These are phyloP conservation scores for Trichosurus vulpecula DNA, from an alignment of 2,797 vertebrate species.

Conservation along the genomic window DNA sequence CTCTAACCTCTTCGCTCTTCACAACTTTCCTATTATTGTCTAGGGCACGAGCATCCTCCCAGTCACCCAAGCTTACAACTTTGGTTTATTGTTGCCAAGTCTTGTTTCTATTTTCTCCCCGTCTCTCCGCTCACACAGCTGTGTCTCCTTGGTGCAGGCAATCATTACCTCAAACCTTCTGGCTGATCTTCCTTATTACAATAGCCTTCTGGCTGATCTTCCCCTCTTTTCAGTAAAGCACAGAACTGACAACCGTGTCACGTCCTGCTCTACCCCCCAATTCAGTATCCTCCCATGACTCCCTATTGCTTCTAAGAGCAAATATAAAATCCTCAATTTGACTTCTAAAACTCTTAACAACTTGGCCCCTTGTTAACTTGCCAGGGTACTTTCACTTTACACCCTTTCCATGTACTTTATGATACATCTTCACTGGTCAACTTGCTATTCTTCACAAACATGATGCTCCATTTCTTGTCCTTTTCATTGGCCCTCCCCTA, in stretches of 20 bases:
- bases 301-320: background rate
- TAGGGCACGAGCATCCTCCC: background rate
- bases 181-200: background rate
- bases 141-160: background rate
- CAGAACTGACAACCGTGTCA: background rate
- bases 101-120: background rate
- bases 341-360: background rate
- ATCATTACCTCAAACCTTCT: background rate
- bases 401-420: background rate
- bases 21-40: background rate
- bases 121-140: background rate
- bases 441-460: background rate
- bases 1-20: background rate
- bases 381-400: background rate
- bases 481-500: background rate
- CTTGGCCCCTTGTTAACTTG: background rate
- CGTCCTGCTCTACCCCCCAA: background rate
- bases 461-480: background rate
- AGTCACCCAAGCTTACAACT: background rate
- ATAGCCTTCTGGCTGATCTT: too few species aligned
- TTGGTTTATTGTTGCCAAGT: background rate
- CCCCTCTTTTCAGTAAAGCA: background rate
- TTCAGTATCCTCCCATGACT: background rate
- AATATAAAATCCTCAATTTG: background rate
- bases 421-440: background rate